Percentiles rank a stretch among this genome's conserved stretches.
phyloP scores from a whole-genome alignment of 2,888 invertebrate genomes.

The Camptogramma bilineatum region DNA sequence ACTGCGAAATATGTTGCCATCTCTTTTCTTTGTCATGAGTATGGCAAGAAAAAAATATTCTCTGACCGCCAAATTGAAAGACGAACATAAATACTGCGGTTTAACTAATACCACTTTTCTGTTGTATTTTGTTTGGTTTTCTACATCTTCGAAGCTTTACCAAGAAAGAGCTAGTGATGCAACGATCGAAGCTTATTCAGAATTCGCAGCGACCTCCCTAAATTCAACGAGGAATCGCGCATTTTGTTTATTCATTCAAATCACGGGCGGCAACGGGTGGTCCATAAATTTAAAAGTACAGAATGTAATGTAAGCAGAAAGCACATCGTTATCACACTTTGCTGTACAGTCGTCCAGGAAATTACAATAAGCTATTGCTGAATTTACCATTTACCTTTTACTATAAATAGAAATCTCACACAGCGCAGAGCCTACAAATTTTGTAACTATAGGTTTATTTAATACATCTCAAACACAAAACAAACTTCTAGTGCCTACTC shows the following conservation, averaged over 20 bases:
- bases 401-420: not conserved
- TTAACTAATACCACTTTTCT: too few relatives aligned
- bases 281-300: constrained; percentile 27
- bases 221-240: constrained; percentile 1
- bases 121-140: too few relatives aligned
- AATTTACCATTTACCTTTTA: not conserved
- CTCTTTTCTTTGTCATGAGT: not conserved
- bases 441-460: too few relatives aligned
- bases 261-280: constrained; percentile 18
- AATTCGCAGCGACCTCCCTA: not conserved
- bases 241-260: constrained; percentile 23
- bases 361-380: not conserved
- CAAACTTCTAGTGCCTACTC: too few relatives aligned
- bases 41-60: not conserved
- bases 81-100: too few relatives aligned
- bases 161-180: not conserved
- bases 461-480: too few relatives aligned
- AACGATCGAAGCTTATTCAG: not conserved
- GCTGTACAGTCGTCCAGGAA: constrained; percentile 1
- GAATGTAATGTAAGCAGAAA: constrained; percentile 30
- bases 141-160: too few relatives aligned
- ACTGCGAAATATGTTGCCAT: not conserved
- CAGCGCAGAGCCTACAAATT: too few relatives aligned
- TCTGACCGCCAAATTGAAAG: too few relatives aligned
- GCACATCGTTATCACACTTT: constrained; percentile 2